These are phyloP conservation scores for Dinomys branickii DNA, from an alignment of 2,113 vertebrate species.

Conservation along the genomic window DNA sequence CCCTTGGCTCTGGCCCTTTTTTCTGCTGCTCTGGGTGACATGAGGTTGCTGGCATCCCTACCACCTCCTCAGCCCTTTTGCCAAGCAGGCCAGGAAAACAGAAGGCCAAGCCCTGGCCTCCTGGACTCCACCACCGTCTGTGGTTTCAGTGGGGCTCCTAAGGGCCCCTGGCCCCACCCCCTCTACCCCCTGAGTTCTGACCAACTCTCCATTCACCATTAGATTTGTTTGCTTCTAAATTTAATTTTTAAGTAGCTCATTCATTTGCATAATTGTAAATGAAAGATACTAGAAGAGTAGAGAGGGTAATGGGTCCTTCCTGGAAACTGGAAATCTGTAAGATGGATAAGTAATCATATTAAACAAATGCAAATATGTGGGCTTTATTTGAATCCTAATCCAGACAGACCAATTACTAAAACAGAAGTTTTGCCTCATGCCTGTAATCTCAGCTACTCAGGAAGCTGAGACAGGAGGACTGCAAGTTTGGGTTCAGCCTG, in stretches of 20 bases:
- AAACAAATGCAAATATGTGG: neutral
- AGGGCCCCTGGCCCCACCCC: accelerated
- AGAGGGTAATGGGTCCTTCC: neutral
- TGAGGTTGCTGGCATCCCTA: accelerated
- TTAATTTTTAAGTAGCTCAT: neutral
- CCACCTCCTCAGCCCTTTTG: neutral
- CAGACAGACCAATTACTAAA: neutral
- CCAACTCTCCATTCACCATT: neutral
- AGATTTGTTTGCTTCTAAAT: neutral
- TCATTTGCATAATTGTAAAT: conserved; percentile 3
- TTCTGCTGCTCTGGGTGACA: neutral
- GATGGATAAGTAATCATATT: neutral
- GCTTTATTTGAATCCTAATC: neutral
- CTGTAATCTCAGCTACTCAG: neutral
- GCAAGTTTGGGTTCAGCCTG: neutral
- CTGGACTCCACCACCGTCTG: neutral
- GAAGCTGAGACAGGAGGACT: neutral
- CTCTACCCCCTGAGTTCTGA: neutral
- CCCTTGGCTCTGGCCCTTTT: neutral
- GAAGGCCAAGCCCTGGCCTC: neutral
- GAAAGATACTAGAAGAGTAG: neutral
- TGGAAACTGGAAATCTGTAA: neutral
- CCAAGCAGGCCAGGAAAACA: neutral
- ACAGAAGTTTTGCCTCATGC: neutral
- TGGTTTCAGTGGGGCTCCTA: neutral